Evolutionary conservation across 2,797 vertebrate genomes (phyloP).

Genomic region (Halcyon leucocephala): DNA sequence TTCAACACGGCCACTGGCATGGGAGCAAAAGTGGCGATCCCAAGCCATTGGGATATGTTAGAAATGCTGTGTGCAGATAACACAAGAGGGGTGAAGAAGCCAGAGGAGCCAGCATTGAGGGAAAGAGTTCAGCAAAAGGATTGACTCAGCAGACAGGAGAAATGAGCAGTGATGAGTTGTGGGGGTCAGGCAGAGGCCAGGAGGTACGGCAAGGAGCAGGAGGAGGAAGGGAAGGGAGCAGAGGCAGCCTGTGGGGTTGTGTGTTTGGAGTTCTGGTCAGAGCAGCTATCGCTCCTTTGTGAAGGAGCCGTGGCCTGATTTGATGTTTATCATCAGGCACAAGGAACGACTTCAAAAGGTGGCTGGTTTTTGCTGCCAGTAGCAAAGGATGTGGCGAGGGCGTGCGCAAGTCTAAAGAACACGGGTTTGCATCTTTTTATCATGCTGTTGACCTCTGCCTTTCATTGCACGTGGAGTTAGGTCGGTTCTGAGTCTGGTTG

Average conservation of each 20-base stretch:
- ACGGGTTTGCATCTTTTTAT: not conserved
- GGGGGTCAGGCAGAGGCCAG: slow-evolving; percentile 54
- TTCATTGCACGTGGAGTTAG: rapidly evolving
- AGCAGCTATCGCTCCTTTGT: not conserved
- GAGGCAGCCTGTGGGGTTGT: not conserved
- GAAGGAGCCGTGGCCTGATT: not conserved
- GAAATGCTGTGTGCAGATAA: not conserved
- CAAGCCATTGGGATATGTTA: not conserved
- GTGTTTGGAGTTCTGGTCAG: not conserved
- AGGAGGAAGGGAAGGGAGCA: slow-evolving; percentile 12
- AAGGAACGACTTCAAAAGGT: not conserved
- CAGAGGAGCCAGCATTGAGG: not conserved
- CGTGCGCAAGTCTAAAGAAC: not conserved
- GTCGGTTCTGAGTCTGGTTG: not conserved
- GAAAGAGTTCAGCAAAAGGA: not conserved
- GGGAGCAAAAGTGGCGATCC: not conserved
- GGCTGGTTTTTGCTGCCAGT: not conserved
- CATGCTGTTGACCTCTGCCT: not conserved
- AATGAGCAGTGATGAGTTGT: not conserved
- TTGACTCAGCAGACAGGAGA: not conserved
- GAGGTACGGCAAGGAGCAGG: not conserved
- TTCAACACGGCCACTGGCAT: not conserved
- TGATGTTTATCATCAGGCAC: not conserved
- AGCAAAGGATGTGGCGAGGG: not conserved
- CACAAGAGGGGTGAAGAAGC: not conserved